Evolutionary conservation across 2,797 vertebrate species (phyloP).

Genomic region (Gila robusta): DNA sequence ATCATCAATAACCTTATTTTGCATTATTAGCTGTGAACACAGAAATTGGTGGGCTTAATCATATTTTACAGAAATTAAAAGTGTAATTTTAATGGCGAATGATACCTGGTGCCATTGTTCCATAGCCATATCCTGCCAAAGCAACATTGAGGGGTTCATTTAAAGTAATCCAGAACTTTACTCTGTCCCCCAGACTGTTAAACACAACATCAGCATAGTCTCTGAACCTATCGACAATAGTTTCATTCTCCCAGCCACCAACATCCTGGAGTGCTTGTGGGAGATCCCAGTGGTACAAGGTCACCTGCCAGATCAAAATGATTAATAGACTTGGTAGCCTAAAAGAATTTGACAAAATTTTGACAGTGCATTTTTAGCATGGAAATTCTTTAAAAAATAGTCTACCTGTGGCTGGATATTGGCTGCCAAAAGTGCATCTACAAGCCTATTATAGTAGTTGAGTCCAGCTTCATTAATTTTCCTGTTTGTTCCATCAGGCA

Average conservation of each 20-base stretch:
- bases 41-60: neutral
- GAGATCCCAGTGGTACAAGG: slow-evolving; percentile 96
- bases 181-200: slow-evolving; percentile 87
- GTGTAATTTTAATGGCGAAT: neutral
- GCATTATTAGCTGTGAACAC: neutral
- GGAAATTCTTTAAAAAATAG: too few species aligned
- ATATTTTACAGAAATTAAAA: neutral
- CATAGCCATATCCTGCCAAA: slow-evolving; percentile 85
- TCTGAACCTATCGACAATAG: slow-evolving; percentile 82
- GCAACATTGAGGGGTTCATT: slow-evolving; percentile 91
- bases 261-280: slow-evolving; percentile 89
- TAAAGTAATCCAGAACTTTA: slow-evolving; percentile 95
- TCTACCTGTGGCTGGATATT: slow-evolving; percentile 90
- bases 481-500: slow-evolving; percentile 89
- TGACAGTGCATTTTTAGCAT: too few species aligned
- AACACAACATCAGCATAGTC: slow-evolving; percentile 93
- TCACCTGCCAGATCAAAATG: slow-evolving; percentile 78
- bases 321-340: neutral
- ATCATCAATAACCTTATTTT: neutral
- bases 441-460: slow-evolving; percentile 86
- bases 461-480: slow-evolving; percentile 87
- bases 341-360: neutral
- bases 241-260: slow-evolving; percentile 92
- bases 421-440: slow-evolving; percentile 86
- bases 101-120: slow-evolving; percentile 88